These are phyloP conservation scores for Crax fasciolata DNA, from an alignment of 2,797 vertebrate genomes.

Conservation along the genomic window DNA sequence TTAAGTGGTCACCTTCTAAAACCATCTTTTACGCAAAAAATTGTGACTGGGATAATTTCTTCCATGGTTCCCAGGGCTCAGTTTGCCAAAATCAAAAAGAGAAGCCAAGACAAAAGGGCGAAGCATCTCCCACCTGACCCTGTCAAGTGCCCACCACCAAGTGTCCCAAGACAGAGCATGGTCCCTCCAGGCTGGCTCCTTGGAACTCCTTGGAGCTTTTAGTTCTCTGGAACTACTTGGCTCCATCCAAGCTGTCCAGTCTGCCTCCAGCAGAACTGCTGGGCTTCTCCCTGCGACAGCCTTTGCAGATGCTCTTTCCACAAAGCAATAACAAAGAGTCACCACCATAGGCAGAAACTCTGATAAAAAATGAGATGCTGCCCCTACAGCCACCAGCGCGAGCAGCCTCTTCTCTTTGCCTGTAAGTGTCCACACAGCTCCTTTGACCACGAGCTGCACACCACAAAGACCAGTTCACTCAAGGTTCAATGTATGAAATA, in stretches of 20 bases:
- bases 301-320: neutral
- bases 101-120: neutral
- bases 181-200: neutral
- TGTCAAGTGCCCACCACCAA: too few species aligned
- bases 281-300: neutral
- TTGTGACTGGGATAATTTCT: neutral
- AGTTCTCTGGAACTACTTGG: neutral
- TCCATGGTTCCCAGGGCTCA: neutral
- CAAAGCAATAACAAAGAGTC: neutral
- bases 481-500: neutral
- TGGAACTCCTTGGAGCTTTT: neutral
- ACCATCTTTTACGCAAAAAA: neutral
- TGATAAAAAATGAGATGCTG: neutral
- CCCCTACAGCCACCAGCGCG: neutral
- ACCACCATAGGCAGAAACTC: fast-evolving
- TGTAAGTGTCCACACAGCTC: neutral
- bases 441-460: neutral
- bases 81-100: neutral
- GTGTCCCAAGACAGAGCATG: neutral
- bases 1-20: neutral
- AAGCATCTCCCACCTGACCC: neutral
- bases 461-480: neutral
- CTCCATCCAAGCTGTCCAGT: neutral
- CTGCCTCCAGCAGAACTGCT: neutral
- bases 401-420: neutral